Conservation (phyloP, 2,113 vertebrate species). For the Maccullochella peelii region DNA sequence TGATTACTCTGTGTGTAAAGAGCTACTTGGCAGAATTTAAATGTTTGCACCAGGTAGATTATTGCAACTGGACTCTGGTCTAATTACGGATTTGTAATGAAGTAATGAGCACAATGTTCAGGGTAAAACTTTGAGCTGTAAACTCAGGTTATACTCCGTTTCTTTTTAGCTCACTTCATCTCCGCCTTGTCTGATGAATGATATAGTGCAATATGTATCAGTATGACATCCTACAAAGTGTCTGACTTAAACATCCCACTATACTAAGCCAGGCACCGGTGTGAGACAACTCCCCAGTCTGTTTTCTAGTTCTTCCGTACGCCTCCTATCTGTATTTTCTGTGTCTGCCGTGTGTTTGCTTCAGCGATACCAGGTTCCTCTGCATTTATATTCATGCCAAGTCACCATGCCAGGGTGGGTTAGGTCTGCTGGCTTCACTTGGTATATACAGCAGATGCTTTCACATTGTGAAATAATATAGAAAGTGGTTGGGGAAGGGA, state of each 20-base stretch:
- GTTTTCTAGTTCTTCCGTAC: background rate
- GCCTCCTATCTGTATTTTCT: constrained; percentile 1
- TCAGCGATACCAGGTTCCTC: constrained; percentile 17
- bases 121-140: background rate
- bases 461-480: constrained; percentile 19
- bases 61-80: background rate
- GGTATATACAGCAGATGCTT: constrained; percentile 41
- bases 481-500: background rate
- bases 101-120: background rate
- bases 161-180: background rate
- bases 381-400: constrained; percentile 43
- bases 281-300: background rate
- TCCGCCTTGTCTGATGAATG: background rate
- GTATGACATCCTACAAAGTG: background rate
- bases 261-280: background rate
- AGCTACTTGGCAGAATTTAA: background rate
- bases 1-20: background rate
- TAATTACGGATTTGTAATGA: background rate
- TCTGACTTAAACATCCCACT: background rate
- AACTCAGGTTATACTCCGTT: background rate
- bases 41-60: background rate
- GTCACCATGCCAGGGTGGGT: constrained; percentile 36
- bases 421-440: constrained; percentile 40
- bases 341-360: constrained; percentile 19
- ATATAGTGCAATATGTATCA: background rate